A percentile compares a stretch with the other conserved stretches of the same genome.
Evolutionary conservation across 2,797 vertebrate genomes (phyloP).

Genomic region (Geotrypetes seraphini): DNA sequence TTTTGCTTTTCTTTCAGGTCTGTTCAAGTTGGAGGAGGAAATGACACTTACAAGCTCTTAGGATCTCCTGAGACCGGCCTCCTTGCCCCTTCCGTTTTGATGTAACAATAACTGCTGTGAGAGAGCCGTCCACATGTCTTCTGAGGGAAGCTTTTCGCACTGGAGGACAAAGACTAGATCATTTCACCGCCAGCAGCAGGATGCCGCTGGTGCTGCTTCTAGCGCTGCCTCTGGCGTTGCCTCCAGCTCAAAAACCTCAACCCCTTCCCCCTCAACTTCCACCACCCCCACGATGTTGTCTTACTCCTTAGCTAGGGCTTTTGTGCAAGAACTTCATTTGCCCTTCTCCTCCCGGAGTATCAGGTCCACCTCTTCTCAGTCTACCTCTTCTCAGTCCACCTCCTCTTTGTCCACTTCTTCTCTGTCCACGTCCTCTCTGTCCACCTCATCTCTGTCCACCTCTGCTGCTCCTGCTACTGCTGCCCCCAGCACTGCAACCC

Average conservation of each 20-base stretch:
- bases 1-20: too few species aligned
- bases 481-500: conserved; percentile 27
- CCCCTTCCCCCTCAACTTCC: conserved; percentile 2
- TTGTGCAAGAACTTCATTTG: too few species aligned
- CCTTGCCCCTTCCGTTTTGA: background rate
- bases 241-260: conserved; percentile 27
- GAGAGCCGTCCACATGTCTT: background rate
- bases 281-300: background rate
- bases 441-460: too few species aligned
- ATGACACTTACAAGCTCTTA: too few species aligned
- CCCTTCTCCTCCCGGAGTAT: too few species aligned
- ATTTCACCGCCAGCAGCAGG: background rate
- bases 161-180: conserved; percentile 1
- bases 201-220: conserved; percentile 23
- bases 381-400: too few species aligned
- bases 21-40: too few species aligned
- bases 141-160: background rate
- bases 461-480: conserved; percentile 33
- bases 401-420: too few species aligned
- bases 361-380: too few species aligned
- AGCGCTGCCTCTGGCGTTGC: conserved; percentile 21
- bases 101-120: background rate
- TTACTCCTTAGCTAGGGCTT: too few species aligned
- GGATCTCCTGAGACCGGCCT: too few species aligned
- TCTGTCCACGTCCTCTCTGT: too few species aligned